Conservation (phyloP, 2,113 vertebrate species). For the Meles meles region DNA sequence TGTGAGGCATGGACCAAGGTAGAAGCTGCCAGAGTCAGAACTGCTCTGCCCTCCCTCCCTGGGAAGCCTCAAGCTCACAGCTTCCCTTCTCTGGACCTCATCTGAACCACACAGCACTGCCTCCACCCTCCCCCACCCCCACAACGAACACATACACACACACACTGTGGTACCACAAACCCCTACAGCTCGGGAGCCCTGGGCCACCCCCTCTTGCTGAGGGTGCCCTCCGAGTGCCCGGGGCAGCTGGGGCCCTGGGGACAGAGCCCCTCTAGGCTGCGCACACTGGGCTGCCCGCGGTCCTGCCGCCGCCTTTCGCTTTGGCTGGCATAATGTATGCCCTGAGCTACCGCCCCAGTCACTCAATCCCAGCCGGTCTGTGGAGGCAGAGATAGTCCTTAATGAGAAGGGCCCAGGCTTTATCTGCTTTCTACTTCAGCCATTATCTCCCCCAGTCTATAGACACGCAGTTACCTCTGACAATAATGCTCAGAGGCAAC, state of each 20-base stretch:
- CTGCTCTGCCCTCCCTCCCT: neutral
- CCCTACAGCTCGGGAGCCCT: neutral
- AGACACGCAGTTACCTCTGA: constrained; percentile 97
- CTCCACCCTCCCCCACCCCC: neutral
- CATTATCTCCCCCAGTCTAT: constrained; percentile 99
- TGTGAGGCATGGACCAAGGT: neutral
- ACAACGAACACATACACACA: neutral
- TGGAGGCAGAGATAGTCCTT: constrained; percentile 98
- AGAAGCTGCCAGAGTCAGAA: neutral
- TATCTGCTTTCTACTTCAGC: constrained; percentile 96
- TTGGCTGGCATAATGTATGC: constrained; percentile 92
- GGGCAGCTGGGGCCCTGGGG: neutral
- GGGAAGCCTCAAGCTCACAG: neutral
- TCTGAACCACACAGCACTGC: neutral
- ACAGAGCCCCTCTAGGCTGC: constrained; percentile 60
- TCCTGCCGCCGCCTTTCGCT: constrained; percentile 76
- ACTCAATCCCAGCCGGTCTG: constrained; percentile 95
- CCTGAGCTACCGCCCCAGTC: constrained; percentile 84
- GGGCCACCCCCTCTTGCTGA: accelerated
- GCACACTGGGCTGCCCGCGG: constrained; percentile 77
- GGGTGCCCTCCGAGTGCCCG: neutral
- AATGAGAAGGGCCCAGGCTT: constrained; percentile 98
- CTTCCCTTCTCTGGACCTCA: neutral
- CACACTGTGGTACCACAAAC: neutral
- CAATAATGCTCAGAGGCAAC: constrained; percentile 96